Evolutionary conservation across 2,113 vertebrate genomes (phyloP).

Genomic region (Ammodytes marinus): DNA sequence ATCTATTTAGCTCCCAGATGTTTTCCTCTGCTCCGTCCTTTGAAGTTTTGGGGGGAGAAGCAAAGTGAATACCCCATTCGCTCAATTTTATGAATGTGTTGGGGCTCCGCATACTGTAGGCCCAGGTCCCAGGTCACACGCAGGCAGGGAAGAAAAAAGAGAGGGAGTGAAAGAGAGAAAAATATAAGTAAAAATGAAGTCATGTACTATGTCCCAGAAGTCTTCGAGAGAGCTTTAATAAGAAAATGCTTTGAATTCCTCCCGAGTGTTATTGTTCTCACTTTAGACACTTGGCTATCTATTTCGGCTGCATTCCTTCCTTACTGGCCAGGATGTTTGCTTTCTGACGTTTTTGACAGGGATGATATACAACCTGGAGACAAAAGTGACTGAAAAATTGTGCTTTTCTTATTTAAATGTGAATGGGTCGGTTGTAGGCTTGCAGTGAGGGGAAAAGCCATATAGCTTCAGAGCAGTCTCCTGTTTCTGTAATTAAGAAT

Average conservation of each 20-base stretch:
- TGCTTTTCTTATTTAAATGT: slow-evolving; percentile 51
- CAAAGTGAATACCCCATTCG: slow-evolving; percentile 45
- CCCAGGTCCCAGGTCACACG: slow-evolving; percentile 59
- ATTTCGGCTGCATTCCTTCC: slow-evolving; percentile 45
- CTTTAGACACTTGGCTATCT: slow-evolving; percentile 64
- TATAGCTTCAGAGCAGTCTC: slow-evolving; percentile 57
- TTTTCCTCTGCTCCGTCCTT: slow-evolving; percentile 68
- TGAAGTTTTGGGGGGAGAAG: slow-evolving; percentile 66
- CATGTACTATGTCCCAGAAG: slow-evolving; percentile 55
- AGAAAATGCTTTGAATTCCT: slow-evolving; percentile 73
- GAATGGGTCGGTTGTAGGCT: slow-evolving; percentile 40
- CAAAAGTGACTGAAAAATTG: slow-evolving; percentile 49
- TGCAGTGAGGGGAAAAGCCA: slow-evolving; percentile 29
- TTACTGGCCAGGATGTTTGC: slow-evolving; percentile 20
- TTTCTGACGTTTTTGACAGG: slow-evolving; percentile 41
- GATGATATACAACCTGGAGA: slow-evolving; percentile 56
- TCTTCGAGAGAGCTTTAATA: slow-evolving; percentile 63
- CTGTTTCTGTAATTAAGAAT: slow-evolving; percentile 58
- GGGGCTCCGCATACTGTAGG: slow-evolving; percentile 7
- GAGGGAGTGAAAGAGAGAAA: slow-evolving; percentile 40
- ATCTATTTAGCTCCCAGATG: slow-evolving; percentile 78
- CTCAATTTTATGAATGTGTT: slow-evolving; percentile 62
- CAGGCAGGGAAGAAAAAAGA: slow-evolving; percentile 47
- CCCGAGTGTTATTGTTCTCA: slow-evolving; percentile 69
- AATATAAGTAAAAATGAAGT: slow-evolving; percentile 61